phyloP scores from a whole-genome alignment of 37 sponge, comb jelly and placozoan species.

The Sycon ciliatum region DNA sequence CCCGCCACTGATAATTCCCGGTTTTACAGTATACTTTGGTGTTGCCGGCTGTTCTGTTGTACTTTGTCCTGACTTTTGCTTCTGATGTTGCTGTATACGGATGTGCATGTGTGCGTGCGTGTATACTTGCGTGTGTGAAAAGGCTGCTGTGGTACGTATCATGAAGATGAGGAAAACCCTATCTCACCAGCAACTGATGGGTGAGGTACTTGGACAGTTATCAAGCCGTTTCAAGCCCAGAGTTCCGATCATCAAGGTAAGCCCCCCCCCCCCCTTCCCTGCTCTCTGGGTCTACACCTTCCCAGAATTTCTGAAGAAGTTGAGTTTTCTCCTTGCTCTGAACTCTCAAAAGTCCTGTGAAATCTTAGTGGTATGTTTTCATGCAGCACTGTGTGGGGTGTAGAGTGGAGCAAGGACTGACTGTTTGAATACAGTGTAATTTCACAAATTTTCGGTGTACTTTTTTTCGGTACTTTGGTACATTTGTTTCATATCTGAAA shows the following conservation, averaged over 20 bases:
- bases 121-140: no score
- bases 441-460: no score
- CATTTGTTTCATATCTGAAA: no score
- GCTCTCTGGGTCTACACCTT: not conserved
- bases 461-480: no score
- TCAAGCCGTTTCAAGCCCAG: constrained; percentile 81
- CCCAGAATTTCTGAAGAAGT: no score
- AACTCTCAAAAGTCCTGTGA: not conserved
- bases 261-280: not conserved
- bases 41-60: constrained; percentile 17
- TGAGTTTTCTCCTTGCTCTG: not conserved
- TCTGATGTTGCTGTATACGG: no score
- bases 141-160: constrained; percentile 91
- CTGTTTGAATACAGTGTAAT: no score
- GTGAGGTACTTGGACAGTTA: constrained; percentile 87
- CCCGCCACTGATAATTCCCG: no score
- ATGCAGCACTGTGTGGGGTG: no score
- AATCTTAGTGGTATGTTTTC: not conserved
- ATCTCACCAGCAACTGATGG: constrained; percentile 77
- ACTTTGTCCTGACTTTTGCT: not conserved
- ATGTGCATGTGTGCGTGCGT: no score
- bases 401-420: no score
- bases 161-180: constrained; percentile 96
- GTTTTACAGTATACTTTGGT: not conserved
- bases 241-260: constrained; percentile 87